phyloP scores from a whole-genome alignment of 2,888 invertebrate genomes.

The Serripes groenlandicus region DNA sequence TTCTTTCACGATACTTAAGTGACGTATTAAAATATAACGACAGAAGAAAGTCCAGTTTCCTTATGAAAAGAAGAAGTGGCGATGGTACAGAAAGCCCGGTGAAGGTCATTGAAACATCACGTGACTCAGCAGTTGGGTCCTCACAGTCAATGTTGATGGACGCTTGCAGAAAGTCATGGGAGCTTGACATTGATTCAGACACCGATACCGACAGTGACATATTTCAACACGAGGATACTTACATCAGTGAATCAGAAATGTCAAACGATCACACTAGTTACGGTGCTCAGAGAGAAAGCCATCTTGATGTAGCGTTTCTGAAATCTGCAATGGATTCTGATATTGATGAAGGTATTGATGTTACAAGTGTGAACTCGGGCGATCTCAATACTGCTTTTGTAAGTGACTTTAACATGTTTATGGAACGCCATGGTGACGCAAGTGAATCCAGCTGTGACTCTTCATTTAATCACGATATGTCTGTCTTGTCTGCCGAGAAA shows the following conservation, averaged over 20 bases:
- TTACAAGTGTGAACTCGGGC: slow-evolving; percentile 45
- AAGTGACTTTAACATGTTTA: not conserved
- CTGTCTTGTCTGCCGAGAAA: not conserved
- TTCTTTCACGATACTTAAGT: slow-evolving; percentile 6
- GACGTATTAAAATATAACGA: not conserved
- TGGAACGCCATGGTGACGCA: not conserved
- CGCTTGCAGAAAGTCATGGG: slow-evolving; percentile 32
- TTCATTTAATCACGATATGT: slow-evolving; percentile 16
- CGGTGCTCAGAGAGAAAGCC: no score
- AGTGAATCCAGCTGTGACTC: not conserved
- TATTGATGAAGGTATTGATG: slow-evolving; percentile 53
- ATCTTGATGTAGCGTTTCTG: slow-evolving; percentile 39
- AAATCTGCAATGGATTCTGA: slow-evolving; percentile 31
- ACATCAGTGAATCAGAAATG: no score
- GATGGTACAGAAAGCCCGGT: not conserved
- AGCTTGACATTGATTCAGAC: slow-evolving; percentile 24
- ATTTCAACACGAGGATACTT: no score
- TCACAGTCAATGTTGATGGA: not conserved
- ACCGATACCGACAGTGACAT: slow-evolving; percentile 30
- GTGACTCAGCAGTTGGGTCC: not conserved
- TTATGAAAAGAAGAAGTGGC: not conserved
- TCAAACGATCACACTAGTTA: no score
- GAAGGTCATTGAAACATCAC: not conserved
- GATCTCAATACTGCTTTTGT: slow-evolving; percentile 50
- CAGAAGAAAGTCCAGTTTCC: not conserved